phyloP scores from a whole-genome alignment of 2,113 vertebrate genomes.

The Grallaria varia region DNA sequence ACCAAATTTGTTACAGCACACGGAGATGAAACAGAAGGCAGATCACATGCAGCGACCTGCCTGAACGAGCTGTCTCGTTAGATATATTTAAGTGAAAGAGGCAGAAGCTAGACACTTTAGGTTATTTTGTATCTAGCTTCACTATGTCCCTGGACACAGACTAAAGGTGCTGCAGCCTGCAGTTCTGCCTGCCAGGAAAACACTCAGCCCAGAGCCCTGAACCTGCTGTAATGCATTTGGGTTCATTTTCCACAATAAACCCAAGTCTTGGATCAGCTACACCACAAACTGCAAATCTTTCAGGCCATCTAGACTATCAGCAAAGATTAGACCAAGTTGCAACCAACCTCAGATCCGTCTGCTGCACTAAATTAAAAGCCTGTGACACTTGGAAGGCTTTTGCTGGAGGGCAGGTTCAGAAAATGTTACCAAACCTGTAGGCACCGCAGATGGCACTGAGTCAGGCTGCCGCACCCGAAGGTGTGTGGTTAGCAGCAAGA shows the following conservation, averaged over 20 bases:
- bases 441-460: neutral
- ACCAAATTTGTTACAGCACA: neutral
- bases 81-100: neutral
- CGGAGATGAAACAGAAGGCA: neutral
- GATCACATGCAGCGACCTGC: neutral
- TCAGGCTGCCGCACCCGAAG: neutral
- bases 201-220: neutral
- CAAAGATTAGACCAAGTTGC: neutral
- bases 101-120: neutral
- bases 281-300: neutral
- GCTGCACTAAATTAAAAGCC: neutral
- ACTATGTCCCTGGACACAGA: neutral
- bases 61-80: neutral
- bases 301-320: neutral
- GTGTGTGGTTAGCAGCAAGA: neutral
- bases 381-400: neutral
- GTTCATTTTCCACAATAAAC: neutral
- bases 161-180: neutral
- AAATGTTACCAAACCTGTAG: slow-evolving; percentile 56
- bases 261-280: neutral
- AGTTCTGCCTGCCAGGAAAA: neutral
- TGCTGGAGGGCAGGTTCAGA: neutral
- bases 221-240: neutral
- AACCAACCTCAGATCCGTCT: neutral
- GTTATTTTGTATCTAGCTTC: neutral